phyloP scores from a whole-genome alignment of 2,113 vertebrate species.

The Laticauda laticaudata region DNA sequence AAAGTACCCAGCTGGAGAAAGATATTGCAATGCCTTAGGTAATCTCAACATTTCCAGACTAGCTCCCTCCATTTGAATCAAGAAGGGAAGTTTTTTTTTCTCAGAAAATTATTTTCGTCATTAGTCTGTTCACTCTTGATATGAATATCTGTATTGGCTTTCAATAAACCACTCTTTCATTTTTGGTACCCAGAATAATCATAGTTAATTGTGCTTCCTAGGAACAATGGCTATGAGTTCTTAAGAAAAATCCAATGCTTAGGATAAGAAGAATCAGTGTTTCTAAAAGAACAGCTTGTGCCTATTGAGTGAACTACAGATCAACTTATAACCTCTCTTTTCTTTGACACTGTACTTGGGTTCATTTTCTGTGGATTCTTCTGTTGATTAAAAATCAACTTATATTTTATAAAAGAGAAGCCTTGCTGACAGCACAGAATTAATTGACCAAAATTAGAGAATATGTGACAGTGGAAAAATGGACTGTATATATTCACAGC shows the following conservation, averaged over 20 bases:
- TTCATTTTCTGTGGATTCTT: not conserved
- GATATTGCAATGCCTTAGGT: not conserved
- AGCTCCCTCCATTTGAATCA: not conserved
- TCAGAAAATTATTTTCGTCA: not conserved
- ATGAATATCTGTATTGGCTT: not conserved
- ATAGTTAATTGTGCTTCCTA: not conserved
- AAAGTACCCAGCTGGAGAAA: not conserved
- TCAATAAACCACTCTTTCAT: not conserved
- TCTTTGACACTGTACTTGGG: not conserved
- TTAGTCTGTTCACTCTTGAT: not conserved
- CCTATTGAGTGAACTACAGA: not conserved
- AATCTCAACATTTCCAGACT: not conserved
- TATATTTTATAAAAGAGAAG: not conserved
- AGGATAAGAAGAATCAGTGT: not conserved
- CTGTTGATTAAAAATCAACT: not conserved
- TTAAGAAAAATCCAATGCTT: not conserved
- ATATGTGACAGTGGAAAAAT: not conserved
- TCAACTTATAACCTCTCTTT: not conserved
- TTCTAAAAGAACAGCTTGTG: not conserved
- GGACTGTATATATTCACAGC: not conserved
- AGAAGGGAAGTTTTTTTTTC: not conserved
- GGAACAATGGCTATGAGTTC: not conserved
- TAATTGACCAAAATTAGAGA: not conserved
- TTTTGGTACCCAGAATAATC: not conserved
- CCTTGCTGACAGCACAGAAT: not conserved